Evolutionary conservation across 1,140 invertebrate species (phyloP).

Genomic region (Hylyphantes graminicola): DNA sequence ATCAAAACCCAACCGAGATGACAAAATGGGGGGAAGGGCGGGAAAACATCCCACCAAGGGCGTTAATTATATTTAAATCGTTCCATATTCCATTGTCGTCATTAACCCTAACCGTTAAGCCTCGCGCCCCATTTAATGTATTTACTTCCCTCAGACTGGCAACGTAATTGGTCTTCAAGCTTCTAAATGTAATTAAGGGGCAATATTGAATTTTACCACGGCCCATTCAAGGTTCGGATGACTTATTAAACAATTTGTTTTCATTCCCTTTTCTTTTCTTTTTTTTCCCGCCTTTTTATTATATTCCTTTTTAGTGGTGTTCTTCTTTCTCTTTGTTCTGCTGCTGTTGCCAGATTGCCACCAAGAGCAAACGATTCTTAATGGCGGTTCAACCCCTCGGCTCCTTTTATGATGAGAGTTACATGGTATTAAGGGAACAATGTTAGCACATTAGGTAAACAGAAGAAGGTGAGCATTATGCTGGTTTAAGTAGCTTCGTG

Average conservation of each 20-base stretch:
- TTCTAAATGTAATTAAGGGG: constrained; percentile 43
- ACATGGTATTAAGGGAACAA: constrained; percentile 18
- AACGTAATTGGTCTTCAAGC: constrained; percentile 52
- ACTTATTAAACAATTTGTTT: constrained; percentile 50
- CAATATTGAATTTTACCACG: constrained; percentile 44
- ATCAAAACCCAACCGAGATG: too few relatives aligned
- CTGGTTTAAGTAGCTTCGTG: constrained; percentile 36
- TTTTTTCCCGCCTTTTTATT: background rate
- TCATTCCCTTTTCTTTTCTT: background rate
- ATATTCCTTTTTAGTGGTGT: background rate
- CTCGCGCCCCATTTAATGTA: constrained; percentile 50
- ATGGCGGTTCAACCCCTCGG: background rate
- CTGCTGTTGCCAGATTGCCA: background rate
- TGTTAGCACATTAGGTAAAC: constrained; percentile 39
- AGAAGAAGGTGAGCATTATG: constrained; percentile 12
- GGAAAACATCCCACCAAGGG: constrained; percentile 30
- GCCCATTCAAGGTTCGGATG: constrained; percentile 28
- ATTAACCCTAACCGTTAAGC: constrained; percentile 51
- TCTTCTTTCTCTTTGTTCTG: constrained; percentile 3
- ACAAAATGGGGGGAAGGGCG: constrained; percentile 45
- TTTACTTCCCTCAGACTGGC: constrained; percentile 31
- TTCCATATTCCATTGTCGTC: constrained; percentile 58
- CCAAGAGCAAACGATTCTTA: too few relatives aligned
- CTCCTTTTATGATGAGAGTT: background rate
- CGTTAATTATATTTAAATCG: constrained; percentile 60